Percentiles rank a stretch among this genome's conserved stretches.
These are phyloP conservation scores for Gadopsis bispinosus DNA, from an alignment of 2,797 vertebrate genomes.

Conservation along the genomic window DNA sequence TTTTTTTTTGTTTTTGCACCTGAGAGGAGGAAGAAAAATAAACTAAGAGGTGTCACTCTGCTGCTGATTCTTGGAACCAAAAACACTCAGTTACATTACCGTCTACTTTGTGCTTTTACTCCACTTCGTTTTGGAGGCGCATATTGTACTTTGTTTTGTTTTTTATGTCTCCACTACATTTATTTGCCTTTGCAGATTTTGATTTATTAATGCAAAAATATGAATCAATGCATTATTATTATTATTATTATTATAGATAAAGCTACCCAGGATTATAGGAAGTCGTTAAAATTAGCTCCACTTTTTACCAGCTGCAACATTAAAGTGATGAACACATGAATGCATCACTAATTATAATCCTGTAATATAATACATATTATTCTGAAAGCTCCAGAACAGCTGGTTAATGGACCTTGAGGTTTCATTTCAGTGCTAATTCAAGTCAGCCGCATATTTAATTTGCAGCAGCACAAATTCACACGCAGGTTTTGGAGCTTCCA, in stretches of 20 bases:
- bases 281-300: background rate
- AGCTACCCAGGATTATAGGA: background rate
- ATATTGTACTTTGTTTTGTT: no score
- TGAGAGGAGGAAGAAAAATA: slow-evolving; percentile 15
- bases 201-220: background rate
- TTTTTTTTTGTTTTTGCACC: slow-evolving; percentile 26
- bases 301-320: no score
- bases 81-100: background rate
- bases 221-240: background rate
- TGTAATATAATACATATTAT: background rate
- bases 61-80: slow-evolving; percentile 4
- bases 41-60: slow-evolving; percentile 43
- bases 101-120: no score
- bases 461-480: no score
- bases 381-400: no score
- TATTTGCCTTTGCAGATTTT: background rate
- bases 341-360: background rate
- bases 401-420: no score
- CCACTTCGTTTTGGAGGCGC: no score
- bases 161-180: no score
- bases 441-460: no score
- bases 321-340: background rate
- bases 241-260: background rate
- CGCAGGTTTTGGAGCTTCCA: background rate
- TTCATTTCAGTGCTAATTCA: no score